phyloP scores from a whole-genome alignment of 2,113 vertebrate genomes.

The Noctilio leporinus region DNA sequence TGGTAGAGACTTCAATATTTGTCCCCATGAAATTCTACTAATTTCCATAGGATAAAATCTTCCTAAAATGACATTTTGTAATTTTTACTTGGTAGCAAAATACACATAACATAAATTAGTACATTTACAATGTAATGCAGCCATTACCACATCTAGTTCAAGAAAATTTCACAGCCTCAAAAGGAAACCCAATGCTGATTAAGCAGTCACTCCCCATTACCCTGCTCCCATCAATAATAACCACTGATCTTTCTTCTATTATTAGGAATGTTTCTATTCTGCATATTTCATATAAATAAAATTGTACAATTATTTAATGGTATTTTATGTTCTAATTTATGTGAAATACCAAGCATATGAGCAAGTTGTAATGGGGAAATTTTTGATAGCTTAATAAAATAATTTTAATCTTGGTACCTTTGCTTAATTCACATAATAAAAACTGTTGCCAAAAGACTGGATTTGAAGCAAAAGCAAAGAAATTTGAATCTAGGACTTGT shows the following conservation, averaged over 20 bases:
- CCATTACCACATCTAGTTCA: not conserved
- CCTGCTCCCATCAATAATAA: rapidly evolving
- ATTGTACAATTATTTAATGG: not conserved
- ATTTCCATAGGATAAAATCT: not conserved
- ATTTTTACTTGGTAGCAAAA: not conserved
- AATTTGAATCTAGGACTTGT: not conserved
- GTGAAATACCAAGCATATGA: not conserved
- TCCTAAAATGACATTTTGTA: not conserved
- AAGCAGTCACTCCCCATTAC: not conserved
- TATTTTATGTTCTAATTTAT: not conserved
- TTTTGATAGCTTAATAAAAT: not conserved
- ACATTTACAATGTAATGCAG: not conserved
- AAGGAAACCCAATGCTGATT: not conserved
- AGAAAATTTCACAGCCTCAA: not conserved
- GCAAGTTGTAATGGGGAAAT: not conserved
- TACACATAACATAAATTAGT: not conserved
- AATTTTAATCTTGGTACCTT: not conserved
- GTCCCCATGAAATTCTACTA: not conserved
- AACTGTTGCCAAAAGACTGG: not conserved
- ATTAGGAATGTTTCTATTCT: not conserved
- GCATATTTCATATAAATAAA: not conserved
- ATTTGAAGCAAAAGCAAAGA: not conserved
- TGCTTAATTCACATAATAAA: not conserved
- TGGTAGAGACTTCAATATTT: not conserved
- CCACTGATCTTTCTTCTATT: not conserved